Conservation (phyloP, 2,797 vertebrate species). For the Pantherophis vulpinus region DNA sequence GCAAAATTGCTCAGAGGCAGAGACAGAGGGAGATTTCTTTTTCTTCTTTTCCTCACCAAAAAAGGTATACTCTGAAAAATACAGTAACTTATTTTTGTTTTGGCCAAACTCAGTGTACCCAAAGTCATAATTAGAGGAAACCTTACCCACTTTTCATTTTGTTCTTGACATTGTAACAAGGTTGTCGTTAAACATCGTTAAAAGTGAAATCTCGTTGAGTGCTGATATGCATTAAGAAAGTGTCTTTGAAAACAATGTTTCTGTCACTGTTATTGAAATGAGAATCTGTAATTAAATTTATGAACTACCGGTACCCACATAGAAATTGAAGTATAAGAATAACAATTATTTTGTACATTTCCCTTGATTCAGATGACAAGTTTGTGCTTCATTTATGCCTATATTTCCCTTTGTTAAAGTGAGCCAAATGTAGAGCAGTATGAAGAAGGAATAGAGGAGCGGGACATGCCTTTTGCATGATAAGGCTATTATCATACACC, state of each 20-base stretch:
- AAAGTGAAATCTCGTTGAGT: background rate
- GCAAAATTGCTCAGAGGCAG: too few relatives aligned
- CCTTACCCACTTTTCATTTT: background rate
- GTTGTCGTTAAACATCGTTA: background rate
- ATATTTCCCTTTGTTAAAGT: slow-evolving; percentile 18
- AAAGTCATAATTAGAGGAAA: background rate
- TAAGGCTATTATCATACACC: background rate
- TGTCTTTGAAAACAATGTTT: background rate
- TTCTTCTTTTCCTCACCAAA: too few relatives aligned
- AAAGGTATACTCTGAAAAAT: too few relatives aligned
- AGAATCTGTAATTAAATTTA: slow-evolving; percentile 29
- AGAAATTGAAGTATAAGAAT: slow-evolving; percentile 7
- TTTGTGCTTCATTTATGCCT: background rate
- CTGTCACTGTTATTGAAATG: slow-evolving; percentile 14
- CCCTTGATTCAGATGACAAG: background rate
- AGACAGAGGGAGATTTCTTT: too few relatives aligned
- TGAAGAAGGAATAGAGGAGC: background rate
- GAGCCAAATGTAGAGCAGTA: background rate
- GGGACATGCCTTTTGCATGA: background rate
- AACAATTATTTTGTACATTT: slow-evolving; percentile 29
- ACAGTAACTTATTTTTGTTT: background rate
- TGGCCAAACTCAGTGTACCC: background rate
- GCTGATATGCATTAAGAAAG: background rate
- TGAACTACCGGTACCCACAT: background rate
- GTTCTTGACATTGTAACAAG: background rate